These are phyloP conservation scores for Nomada fabriciana DNA, from an alignment of 2,888 invertebrate genomes.

Conservation along the genomic window DNA sequence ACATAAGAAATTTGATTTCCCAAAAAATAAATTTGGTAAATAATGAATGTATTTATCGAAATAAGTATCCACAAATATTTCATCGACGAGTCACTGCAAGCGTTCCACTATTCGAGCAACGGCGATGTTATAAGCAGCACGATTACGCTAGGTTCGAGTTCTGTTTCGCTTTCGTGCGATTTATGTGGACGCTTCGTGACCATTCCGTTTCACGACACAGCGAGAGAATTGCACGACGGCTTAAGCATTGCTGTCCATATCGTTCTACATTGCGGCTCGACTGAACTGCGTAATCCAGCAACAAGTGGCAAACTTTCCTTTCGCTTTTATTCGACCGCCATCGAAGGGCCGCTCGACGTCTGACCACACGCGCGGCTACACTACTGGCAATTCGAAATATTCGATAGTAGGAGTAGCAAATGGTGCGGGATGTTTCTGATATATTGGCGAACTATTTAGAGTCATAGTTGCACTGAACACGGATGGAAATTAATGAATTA, in stretches of 20 bases:
- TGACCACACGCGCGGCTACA: slow-evolving; percentile 17
- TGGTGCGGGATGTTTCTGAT: neutral
- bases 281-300: slow-evolving; percentile 53
- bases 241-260: slow-evolving; percentile 10
- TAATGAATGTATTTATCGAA: too few relatives aligned
- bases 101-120: too few relatives aligned
- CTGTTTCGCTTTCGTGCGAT: slow-evolving; percentile 15
- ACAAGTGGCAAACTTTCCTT: slow-evolving; percentile 53
- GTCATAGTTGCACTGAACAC: too few relatives aligned
- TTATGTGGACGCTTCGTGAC: neutral
- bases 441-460: too few relatives aligned
- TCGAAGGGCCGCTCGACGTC: slow-evolving; percentile 8
- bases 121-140: neutral
- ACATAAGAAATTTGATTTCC: too few relatives aligned
- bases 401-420: neutral
- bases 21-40: too few relatives aligned
- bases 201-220: neutral
- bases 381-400: slow-evolving; percentile 11
- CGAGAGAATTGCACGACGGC: neutral
- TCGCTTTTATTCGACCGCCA: slow-evolving; percentile 5
- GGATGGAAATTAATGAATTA: too few relatives aligned
- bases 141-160: slow-evolving; percentile 7
- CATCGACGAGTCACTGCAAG: too few relatives aligned
- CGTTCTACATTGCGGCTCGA: slow-evolving; percentile 1
- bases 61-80: too few relatives aligned